Percentiles rank a stretch among this genome's conserved stretches.
Evolutionary conservation across 2,888 invertebrate genomes (phyloP).

Genomic region (Resseliella maxima): DNA sequence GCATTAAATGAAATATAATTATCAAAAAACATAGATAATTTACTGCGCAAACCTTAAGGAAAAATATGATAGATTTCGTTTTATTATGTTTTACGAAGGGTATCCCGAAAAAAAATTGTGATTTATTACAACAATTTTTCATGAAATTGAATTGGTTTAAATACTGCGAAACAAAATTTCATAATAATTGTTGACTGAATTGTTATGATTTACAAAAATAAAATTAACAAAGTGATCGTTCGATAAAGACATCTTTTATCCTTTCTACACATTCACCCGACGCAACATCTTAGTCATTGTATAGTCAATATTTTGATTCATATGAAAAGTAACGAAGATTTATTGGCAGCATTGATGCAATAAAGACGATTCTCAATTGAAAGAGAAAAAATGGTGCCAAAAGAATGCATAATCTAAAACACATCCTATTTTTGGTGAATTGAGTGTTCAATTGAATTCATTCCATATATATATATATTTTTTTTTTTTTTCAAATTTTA

Average conservation of each 20-base stretch:
- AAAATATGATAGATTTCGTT: no score
- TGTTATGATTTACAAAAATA: neutral
- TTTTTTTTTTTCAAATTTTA: neutral
- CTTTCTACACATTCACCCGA: slow-evolving; percentile 6
- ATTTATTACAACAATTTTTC: neutral
- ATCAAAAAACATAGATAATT: no score
- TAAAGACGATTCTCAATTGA: neutral
- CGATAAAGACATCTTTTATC: neutral
- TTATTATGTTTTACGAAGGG: no score
- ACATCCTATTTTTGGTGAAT: slow-evolving; percentile 56
- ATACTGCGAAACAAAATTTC: neutral
- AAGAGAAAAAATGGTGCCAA: slow-evolving; percentile 9
- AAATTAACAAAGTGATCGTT: neutral
- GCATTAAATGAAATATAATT: no score
- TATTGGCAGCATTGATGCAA: neutral
- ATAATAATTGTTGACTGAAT: neutral
- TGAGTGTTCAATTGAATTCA: slow-evolving; percentile 39
- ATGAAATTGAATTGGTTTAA: slow-evolving; percentile 13
- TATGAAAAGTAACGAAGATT: neutral
- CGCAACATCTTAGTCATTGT: neutral
- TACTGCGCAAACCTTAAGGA: no score
- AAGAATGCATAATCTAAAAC: slow-evolving; percentile 56
- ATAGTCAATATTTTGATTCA: neutral
- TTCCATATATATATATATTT: neutral
- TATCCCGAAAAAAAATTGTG: no score